Conservation (phyloP, 2,888 invertebrate genomes). For the Apamea epomidion region DNA sequence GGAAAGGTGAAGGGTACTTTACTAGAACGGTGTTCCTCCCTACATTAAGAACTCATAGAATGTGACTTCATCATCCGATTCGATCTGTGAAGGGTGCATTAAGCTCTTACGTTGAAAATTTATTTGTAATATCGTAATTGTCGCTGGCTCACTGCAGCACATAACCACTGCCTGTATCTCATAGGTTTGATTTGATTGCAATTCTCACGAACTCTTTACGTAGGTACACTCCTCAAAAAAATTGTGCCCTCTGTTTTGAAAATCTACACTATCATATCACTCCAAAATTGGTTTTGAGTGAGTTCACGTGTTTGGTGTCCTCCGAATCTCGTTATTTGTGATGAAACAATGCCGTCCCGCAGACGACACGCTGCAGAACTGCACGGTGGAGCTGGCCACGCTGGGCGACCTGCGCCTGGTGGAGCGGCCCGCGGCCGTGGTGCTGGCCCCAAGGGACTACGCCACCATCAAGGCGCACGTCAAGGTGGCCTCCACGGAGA, state of each 20-base stretch:
- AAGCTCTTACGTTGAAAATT: no score
- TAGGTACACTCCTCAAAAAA: neutral
- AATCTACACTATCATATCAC: neutral
- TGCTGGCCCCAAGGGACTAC: conserved; percentile 99
- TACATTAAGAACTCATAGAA: neutral
- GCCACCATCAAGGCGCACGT: conserved; percentile 99
- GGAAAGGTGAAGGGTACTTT: no score
- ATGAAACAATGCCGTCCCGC: conserved; percentile 24
- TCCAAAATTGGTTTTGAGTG: neutral
- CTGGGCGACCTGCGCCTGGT: conserved; percentile 99
- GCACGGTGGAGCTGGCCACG: conserved; percentile 99
- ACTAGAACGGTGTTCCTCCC: neutral
- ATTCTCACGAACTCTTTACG: neutral
- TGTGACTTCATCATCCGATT: neutral
- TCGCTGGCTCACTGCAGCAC: no score
- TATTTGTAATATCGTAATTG: no score
- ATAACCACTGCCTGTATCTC: neutral
- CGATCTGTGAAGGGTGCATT: neutral
- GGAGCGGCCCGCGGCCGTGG: conserved; percentile 98
- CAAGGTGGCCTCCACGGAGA: conserved; percentile 99
- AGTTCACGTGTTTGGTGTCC: neutral
- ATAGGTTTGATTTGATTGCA: neutral
- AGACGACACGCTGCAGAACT: conserved; percentile 99
- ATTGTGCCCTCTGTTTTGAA: neutral
- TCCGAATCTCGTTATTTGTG: neutral